Base-by-base conservation (phyloP, 2,113 vertebrate species). In the Caranx melampygus region DNA sequence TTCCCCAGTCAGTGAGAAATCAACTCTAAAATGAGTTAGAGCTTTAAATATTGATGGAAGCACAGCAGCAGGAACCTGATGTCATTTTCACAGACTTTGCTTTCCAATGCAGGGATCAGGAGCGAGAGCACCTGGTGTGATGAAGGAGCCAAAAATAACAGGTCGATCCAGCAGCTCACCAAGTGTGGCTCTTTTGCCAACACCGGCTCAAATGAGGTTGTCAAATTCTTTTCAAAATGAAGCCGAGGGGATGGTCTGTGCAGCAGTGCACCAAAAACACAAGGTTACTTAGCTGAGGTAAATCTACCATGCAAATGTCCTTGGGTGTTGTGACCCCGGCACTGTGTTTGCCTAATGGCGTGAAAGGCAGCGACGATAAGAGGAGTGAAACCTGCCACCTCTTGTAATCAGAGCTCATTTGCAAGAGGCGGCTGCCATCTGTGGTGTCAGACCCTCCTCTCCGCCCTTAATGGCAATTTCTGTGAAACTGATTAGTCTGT, bases 401-500 rank as follows among this genome's bases (percentile, higher is more conserved):
- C 82, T 81, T 61, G 64, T 91, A 93, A 90, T 93, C 88, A 91
- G 80, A 83, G 77, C 91, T 93, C 87, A 92, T 94, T 93, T 92
- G 79, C 81, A 75, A 90, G 74, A 88, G 82, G 81, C 68, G 83
- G 80, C 83, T 54, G 81, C 92, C 93, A 94, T 94, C 94, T 94
- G 94, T 79, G 89, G 85, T 87, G 90, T 88, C 90, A 88, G 86
- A 77, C 72, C 87, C 86, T 81, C 59, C 66, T 71, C 81, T 79
- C 77, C 54, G 15, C 70, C 85, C 91, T 90, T 90, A 87, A 90
- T 89, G 90, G 90, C 87, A 87, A 76, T 62, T 82, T 89, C 87
- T 84, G 79, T 75, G 80, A 88, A 90, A 85, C 72, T 87, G 90
- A 93, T 93, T 87, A 93, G 88, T 57, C 58, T 79, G 67, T 9